phyloP scores from a whole-genome alignment of 2,113 vertebrate genomes.

The Catharus fuscescens region DNA sequence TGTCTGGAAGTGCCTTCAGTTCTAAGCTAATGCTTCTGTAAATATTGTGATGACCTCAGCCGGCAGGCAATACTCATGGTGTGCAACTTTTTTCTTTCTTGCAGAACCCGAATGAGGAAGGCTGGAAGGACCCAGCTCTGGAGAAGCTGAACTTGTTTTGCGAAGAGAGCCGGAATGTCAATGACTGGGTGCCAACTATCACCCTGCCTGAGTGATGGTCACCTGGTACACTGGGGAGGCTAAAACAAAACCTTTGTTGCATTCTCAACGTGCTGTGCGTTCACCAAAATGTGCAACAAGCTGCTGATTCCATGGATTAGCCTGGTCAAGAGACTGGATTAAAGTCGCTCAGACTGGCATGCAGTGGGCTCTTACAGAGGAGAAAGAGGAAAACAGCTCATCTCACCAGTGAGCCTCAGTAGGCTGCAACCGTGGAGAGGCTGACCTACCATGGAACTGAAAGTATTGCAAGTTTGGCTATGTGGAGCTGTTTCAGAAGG shows the following conservation, averaged over 20 bases:
- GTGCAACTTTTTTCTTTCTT: not conserved
- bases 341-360: constrained; percentile 77
- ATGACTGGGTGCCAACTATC: constrained; percentile 94
- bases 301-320: constrained; percentile 81
- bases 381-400: constrained; percentile 55
- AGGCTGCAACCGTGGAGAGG: constrained; percentile 34
- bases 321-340: constrained; percentile 80
- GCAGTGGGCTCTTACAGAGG: constrained; percentile 67
- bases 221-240: constrained; percentile 19
- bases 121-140: constrained; percentile 91
- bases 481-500: constrained; percentile 50
- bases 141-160: constrained; percentile 91
- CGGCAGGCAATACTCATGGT: not conserved
- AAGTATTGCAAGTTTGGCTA: constrained; percentile 59
- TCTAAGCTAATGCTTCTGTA: not conserved
- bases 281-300: constrained; percentile 74
- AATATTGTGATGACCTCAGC: not conserved
- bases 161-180: constrained; percentile 89
- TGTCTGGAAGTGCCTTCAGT: not conserved
- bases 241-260: constrained; percentile 76
- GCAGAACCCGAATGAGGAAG: constrained; percentile 88
- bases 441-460: constrained; percentile 55
- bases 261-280: constrained; percentile 76
- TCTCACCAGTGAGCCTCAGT: constrained; percentile 12
- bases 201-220: constrained; percentile 89